Evolutionary conservation across 2,888 invertebrate genomes (phyloP).

Genomic region (Scaptomyza cyrtandrae): DNA sequence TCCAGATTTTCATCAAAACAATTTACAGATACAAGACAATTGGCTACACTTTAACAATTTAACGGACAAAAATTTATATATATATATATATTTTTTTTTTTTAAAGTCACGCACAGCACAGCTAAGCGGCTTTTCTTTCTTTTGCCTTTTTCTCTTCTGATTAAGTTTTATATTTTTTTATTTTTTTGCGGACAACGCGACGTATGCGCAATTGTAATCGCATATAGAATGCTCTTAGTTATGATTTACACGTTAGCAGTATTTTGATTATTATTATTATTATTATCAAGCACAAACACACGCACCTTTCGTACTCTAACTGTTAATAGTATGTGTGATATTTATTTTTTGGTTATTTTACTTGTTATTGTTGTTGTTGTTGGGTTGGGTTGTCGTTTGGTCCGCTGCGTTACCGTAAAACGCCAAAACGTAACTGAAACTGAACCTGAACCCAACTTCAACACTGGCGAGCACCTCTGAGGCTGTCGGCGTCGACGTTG

Average conservation of each 20-base stretch:
- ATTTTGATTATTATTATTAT: slow-evolving; percentile 21
- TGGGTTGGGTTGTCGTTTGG: slow-evolving; percentile 30
- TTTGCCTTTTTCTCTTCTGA: background rate
- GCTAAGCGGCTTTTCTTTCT: slow-evolving; percentile 58
- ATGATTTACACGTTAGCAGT: slow-evolving; percentile 70
- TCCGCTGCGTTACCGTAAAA: slow-evolving; percentile 78
- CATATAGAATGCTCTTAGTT: slow-evolving; percentile 43
- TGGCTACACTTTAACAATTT: slow-evolving; percentile 59
- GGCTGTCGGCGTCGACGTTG: slow-evolving; percentile 34
- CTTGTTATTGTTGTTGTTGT: slow-evolving; percentile 25
- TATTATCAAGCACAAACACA: slow-evolving; percentile 51
- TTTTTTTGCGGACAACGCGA: slow-evolving; percentile 41
- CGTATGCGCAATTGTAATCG: slow-evolving; percentile 69
- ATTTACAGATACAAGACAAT: slow-evolving; percentile 51
- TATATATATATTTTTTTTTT: background rate
- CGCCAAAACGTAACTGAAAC: slow-evolving; percentile 79
- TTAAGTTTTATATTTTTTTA: background rate
- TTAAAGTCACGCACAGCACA: slow-evolving; percentile 59
- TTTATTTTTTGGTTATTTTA: slow-evolving; percentile 11
- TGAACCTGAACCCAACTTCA: slow-evolving; percentile 73
- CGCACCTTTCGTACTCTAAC: slow-evolving; percentile 49
- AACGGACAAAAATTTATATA: slow-evolving; percentile 55
- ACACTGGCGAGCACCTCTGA: slow-evolving; percentile 56
- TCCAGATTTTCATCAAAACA: slow-evolving; percentile 11
- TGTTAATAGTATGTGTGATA: slow-evolving; percentile 23